Evolutionary conservation across 2,797 vertebrate species (phyloP), one percentile per base, ranked within the genome.

Genomic region (Diceros bicornis): DNA sequence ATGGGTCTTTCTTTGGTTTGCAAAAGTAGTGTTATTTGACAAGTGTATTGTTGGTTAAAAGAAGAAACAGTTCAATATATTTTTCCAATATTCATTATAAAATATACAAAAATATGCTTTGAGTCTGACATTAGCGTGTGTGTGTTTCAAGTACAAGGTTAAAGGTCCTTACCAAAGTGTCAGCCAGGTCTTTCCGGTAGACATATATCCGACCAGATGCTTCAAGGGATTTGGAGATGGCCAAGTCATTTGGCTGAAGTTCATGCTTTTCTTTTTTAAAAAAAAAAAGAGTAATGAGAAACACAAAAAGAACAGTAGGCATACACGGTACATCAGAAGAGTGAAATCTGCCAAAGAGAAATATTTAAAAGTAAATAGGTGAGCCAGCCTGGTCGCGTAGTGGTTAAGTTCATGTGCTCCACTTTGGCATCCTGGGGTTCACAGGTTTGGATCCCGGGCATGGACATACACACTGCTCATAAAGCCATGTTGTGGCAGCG

Each of bases 161-260:
- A 81, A 82, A 66, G 25, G 85, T 94, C 96, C 99, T 98, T 99
- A 99, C 99, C 99, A 99, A 98, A 97, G 99, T 99, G 97, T 99
- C 99, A 1, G 99, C 99, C 89, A 99, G 98, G 97, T 99, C 99
- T 98, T 99, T 99, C 98, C 99, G 99, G 98, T 99, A 99, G 52
- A 99, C 99, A 93, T 99, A 99, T 96, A 99, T 99, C 84, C 99
- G 99, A 98, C 99, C 99, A n/a, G 99, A 99, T 1, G 99, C 98
- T 69, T 99, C 99, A 5, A 99, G 97, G 14, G 99, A 99, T 96
- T 99, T 99, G 32, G 99, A 99, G 97, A 99, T 98, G 81, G 99
- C 99, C 97, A 99, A 98, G 98, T 99, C 99, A 98, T 99, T 98
- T 96, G 99, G 99, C 97, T 99, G 99, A 96, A 99, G 98, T 96